Evolutionary conservation across 2,113 vertebrate genomes (phyloP).

Genomic region (Cephalopterus ornatus): DNA sequence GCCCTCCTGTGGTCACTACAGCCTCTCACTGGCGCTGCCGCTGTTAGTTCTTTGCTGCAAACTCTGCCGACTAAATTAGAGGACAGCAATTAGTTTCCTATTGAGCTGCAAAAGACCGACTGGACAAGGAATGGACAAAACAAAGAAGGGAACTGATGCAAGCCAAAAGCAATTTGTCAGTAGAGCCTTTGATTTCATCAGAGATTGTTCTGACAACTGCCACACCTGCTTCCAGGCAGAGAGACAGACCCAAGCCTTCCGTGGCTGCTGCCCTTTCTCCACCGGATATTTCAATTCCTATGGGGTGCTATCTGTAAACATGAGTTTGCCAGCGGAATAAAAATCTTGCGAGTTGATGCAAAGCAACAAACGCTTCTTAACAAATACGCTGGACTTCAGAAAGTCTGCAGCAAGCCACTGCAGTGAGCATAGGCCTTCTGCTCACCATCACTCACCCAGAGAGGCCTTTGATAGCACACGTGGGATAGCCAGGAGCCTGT

Average conservation of each 20-base stretch:
- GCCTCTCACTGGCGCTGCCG: not conserved
- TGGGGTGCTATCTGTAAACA: not conserved
- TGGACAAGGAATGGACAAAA: slow-evolving; percentile 33
- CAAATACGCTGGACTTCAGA: not conserved
- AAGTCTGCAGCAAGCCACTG: not conserved
- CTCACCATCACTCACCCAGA: not conserved
- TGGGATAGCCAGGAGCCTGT: not conserved
- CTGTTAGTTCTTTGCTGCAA: not conserved
- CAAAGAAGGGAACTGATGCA: not conserved
- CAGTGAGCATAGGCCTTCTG: not conserved
- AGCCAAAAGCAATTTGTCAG: slow-evolving; percentile 20
- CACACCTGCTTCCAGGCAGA: not conserved
- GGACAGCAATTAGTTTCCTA: slow-evolving; percentile 40
- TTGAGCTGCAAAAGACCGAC: slow-evolving; percentile 7
- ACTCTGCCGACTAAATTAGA: not conserved
- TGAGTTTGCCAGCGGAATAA: not conserved
- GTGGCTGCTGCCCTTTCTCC: not conserved
- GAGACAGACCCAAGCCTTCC: not conserved
- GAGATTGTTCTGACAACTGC: not conserved
- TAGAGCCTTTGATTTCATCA: not conserved
- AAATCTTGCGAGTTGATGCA: not conserved
- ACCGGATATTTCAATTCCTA: not conserved
- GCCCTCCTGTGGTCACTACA: not conserved
- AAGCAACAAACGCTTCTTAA: not conserved
- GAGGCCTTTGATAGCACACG: not conserved